Evolutionary conservation across 2,113 vertebrate genomes (phyloP), one percentile per base, ranked within the genome.

Genomic region (rabbit (Oryctolagus cuniculus)): DNA sequence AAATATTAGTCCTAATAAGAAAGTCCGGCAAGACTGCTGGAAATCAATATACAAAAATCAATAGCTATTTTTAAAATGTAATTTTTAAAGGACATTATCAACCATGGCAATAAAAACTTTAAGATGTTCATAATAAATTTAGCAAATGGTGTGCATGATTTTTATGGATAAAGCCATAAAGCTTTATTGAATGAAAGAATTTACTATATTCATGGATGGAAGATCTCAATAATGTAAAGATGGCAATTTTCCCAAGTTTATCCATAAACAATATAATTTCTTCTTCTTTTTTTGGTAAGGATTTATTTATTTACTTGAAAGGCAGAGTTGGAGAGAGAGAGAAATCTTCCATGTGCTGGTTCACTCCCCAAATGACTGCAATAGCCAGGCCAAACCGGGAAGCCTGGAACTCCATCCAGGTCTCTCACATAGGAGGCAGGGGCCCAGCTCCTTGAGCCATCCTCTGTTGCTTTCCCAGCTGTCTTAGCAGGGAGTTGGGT

Each of bases 31-130:
- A 79, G 38, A 78, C 75, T 82, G 73, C 74, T 84, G 90, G 83
- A 92, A 95, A 97, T 96, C 96, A 97, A 96, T 96, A 88, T 16
- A 85, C 58, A 89, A 90, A 97, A 97, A 95, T 97, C 93, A 94
- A 95, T 95, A 95, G 91, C 82, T 93, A 90, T 96, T 95, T 85
- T 95, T 87, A 51, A 90, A 93, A 82, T 90, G 83, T 87, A 90
- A 79, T 55, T 90, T 93, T 95, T 97, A 91, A 96, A 95, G 89
- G 63, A 78, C 64, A 75, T 97, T 90, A 94, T 93, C 92, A 96
- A 96, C 31, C 29, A 55, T 0, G 22, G 74, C 69, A 61, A 81
- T 94, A 95, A 97, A 97, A 97, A 78, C 51, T 92, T 96, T 92
- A 89, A 92, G 55, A 34, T 92, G 51, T 15, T n/a, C 55, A 91